Conservation (phyloP, 1,140 invertebrate species). For the Apis dorsata region DNA sequence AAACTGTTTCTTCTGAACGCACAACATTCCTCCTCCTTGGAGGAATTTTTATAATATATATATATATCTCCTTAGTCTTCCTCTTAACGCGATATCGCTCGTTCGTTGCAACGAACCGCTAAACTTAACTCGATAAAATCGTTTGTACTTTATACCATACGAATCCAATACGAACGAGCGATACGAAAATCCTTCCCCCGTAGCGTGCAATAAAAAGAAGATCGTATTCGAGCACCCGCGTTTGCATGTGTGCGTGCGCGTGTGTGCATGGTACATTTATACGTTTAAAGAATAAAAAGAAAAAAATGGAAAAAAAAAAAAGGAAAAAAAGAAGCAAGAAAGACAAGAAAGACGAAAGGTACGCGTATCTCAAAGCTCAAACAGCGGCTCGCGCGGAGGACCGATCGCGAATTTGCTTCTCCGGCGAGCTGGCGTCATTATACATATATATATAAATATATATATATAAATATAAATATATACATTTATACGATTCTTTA, state of each 20-base stretch:
- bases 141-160: neutral
- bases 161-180: neutral
- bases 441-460: conserved; percentile 66
- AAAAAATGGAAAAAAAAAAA: conserved; percentile 56
- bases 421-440: conserved; percentile 79
- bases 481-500: conserved; percentile 78
- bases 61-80: neutral
- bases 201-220: conserved; percentile 5
- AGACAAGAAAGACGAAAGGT: conserved; percentile 70
- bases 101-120: neutral
- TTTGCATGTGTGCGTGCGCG: conserved; percentile 13
- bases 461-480: conserved; percentile 69
- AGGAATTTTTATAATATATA: neutral
- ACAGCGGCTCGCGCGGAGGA: conserved; percentile 80
- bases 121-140: neutral
- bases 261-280: conserved; percentile 52
- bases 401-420: conserved; percentile 78
- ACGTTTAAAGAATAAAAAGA: conserved; percentile 34
- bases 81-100: neutral
- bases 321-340: conserved; percentile 27
- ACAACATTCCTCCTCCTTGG: neutral
- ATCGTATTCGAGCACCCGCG: conserved; percentile 44
- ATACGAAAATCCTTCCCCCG: neutral
- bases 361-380: conserved; percentile 79
- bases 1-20: neutral